Base-by-base conservation (phyloP, 2,113 vertebrate genomes). In the Ophiodon elongatus region DNA sequence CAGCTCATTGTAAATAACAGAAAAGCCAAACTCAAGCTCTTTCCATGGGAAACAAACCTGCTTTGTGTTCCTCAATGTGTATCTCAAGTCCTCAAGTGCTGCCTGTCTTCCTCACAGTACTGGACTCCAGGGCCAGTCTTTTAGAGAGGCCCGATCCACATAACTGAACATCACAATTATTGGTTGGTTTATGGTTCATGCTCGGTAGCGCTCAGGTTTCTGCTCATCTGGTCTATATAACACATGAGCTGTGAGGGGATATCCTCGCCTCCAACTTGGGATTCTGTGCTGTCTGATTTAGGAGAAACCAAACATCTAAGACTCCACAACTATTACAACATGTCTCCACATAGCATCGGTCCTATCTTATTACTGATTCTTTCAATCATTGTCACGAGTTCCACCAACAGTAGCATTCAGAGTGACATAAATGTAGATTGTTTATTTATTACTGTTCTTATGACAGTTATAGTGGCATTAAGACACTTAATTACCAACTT, bases 141-240 rank as follows among this genome's bases (percentile, higher is more conserved):
- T 54, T 8, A 43, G 60, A 85, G 70, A 79, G 83, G 52, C 70
- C 76, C 66, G 63, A 23, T 79, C 52, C 67, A 84, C 8, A 62
- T 64, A 60, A 72, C 74, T 74, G 71, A 84, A 89, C 79, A 86
- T 86, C 65, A 83, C 47, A 87, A 85, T 71, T 4, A 57, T 68
- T 83, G 77, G 72, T 73, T 76, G 57, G 73, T 86, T 90, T 87
- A 86, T 88, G 82, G 73, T 54, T 80, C 76, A 67, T 65, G 60
- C 62, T 80, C 60, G 76, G 59, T 8, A n/a, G 77, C 7, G 68
- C 82, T 91, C 70, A 80, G 70, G 77, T 90, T 92, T 82, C 87
- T 65, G 39, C 68, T 89, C 88, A 85, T 90, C 79, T 90, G 86
- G 79, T 90, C 83, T 39, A 62, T 65, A 89, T 87, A 90, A 88